These are phyloP conservation scores for Euspilapteryx auroguttella DNA, from an alignment of 2,888 invertebrate genomes.

Conservation along the genomic window DNA sequence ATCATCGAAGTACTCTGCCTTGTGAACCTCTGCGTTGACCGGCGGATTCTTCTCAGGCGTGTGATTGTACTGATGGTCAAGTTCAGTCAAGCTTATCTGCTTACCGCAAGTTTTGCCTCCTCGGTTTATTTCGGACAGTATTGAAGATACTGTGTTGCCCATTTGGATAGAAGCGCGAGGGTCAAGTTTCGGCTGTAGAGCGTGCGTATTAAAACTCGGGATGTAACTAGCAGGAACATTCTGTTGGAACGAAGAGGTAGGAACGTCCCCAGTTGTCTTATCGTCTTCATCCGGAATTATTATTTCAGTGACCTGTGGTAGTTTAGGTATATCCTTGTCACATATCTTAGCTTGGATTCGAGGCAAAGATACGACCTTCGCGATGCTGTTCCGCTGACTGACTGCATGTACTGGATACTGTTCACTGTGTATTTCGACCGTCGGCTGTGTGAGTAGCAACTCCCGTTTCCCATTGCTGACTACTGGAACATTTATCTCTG, in stretches of 20 bases:
- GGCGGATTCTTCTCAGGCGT: conserved; percentile 22
- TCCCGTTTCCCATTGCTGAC: conserved; percentile 58
- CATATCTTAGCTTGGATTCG: conserved; percentile 47
- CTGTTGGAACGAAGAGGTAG: conserved; percentile 27
- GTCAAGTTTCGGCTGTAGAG: conserved; percentile 46
- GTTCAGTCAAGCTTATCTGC: conserved; percentile 43
- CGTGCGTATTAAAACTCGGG: conserved; percentile 37
- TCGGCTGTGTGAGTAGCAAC: conserved; percentile 55
- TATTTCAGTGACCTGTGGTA: conserved; percentile 75
- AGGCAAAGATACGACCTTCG: conserved; percentile 43
- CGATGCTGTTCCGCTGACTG: conserved; percentile 41
- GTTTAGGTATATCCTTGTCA: conserved; percentile 69
- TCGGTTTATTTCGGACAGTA: conserved; percentile 61
- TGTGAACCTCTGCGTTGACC: conserved; percentile 28
- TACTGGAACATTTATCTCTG: conserved; percentile 71
- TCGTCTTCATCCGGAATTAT: conserved; percentile 69
- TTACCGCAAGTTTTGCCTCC: conserved; percentile 44
- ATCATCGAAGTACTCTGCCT: conserved; percentile 50
- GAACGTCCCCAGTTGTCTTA: conserved; percentile 30
- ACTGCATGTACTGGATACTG: conserved; percentile 40
- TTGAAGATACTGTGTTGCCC: conserved; percentile 64
- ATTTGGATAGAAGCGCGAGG: conserved; percentile 60
- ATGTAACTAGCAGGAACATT: conserved; percentile 32
- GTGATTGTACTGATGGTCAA: conserved; percentile 44
- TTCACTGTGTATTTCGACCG: conserved; percentile 54